Percentiles rank a stretch among this genome's conserved stretches.
Evolutionary conservation across 2,797 vertebrate genomes (phyloP).

Genomic region (Pampus argenteus): DNA sequence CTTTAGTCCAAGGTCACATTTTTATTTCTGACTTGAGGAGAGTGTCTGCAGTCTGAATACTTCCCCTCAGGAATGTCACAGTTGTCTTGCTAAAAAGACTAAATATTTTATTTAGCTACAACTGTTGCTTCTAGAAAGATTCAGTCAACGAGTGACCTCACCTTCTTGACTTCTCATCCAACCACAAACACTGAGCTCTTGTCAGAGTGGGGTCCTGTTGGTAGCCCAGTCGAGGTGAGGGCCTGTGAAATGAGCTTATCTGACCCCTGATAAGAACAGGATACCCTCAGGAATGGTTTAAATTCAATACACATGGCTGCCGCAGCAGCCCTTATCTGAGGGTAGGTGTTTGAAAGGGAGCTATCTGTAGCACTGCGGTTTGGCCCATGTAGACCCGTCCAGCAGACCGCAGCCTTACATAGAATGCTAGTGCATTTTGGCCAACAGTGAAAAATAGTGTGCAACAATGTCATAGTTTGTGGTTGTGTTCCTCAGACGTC

Average conservation of each 20-base stretch:
- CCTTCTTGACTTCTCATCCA: constrained; percentile 24
- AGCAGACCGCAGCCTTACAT: constrained; percentile 32
- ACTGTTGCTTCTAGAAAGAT: constrained; percentile 31
- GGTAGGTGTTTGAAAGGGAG: constrained; percentile 54
- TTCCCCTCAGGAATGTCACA: constrained; percentile 69
- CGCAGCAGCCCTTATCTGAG: constrained; percentile 54
- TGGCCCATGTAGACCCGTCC: constrained; percentile 25
- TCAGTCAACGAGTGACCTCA: not conserved
- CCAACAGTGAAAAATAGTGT: constrained; percentile 41
- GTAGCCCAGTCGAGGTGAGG: constrained; percentile 70
- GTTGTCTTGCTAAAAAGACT: constrained; percentile 30
- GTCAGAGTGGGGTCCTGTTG: constrained; percentile 51
- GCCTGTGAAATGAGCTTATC: constrained; percentile 81
- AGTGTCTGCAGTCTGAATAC: constrained; percentile 22
- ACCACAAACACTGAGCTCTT: constrained; percentile 24
- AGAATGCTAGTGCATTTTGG: constrained; percentile 1
- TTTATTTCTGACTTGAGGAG: constrained; percentile 11
- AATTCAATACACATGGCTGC: constrained; percentile 77
- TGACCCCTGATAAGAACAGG: constrained; percentile 79
- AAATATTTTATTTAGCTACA: constrained; percentile 44
- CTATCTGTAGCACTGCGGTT: constrained; percentile 31
- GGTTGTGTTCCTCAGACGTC: constrained; percentile 57
- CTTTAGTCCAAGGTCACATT: constrained; percentile 27
- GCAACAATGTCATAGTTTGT: constrained; percentile 47
- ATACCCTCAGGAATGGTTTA: constrained; percentile 69